Evolutionary conservation across 2,888 invertebrate species (phyloP), one percentile per base, ranked within the genome.

Genomic region (Phortica okadai): DNA sequence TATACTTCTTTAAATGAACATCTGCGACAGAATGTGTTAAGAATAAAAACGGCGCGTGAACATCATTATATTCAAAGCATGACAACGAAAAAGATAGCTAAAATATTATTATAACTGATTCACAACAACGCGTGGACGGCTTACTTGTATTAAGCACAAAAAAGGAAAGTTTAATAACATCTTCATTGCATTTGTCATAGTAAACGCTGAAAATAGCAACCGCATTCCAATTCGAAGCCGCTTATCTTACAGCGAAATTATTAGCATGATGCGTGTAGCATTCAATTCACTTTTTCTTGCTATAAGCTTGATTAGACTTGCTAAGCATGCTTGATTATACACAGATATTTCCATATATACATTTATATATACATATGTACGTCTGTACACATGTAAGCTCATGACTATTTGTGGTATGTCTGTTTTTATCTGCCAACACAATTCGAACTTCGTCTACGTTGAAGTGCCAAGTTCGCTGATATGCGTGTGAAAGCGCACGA

Each of bases 401-500:
- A 21, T 21, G 21, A 21, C 21, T 21, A 21, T 21, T 21, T 21
- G 21, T 21, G 21, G 42, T 67, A 44, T 42, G 42, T 67, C 11
- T 67, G n/a, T 67, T 16, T 67, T 1, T 67, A 50, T 42, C 45
- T 70, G 25, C 50, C 50, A 70, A 7, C 25, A 45, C 16, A 50
- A 14, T 8, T n/a, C 16, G 42, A n/a, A 21, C n/a, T 14, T 69
- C n/a, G 56, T 56, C 56, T 56, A 6, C n/a, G 14, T 56, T 54
- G 62, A 44, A 73, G 45, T 72, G 25, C 45, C 45, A 45, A 74
- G 25, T 21, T 25, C 45, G 16, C 16, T 64, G 64, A 74, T 74
- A 74, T 64, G 62, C 74, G 74, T 74, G 74, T 44, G 74, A 74
- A 74, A 59, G 64, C 44, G 74, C 33, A 74, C 62, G 45, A n/a